Percentiles rank a stretch among this genome's conserved stretches.
Evolutionary conservation across 1,140 invertebrate genomes (phyloP).

Genomic region (Aphelinus atriplicis): DNA sequence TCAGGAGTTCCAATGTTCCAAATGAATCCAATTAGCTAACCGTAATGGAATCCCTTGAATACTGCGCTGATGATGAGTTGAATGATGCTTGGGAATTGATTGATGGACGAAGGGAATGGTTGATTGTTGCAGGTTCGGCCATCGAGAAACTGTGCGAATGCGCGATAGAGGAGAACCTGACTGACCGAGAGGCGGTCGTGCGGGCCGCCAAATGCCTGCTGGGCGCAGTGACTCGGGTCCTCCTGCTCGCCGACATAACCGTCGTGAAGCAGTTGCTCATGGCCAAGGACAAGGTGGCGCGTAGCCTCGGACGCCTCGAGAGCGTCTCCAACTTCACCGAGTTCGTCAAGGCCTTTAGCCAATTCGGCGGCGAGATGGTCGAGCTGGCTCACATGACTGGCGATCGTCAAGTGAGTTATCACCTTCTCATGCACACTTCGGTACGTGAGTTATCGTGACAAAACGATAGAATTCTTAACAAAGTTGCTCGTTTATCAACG

Average conservation of each 20-base stretch:
- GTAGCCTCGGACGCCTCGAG: conserved; percentile 87
- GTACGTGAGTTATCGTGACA: too few relatives aligned
- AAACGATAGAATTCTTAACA: too few relatives aligned
- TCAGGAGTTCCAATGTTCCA: too few relatives aligned
- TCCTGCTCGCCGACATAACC: conserved; percentile 98
- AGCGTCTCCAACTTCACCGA: conserved; percentile 97
- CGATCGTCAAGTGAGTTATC: conserved; percentile 63
- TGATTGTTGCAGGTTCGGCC: conserved; percentile 74
- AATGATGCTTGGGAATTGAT: too few relatives aligned
- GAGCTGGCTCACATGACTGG: conserved; percentile 94
- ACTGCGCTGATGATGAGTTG: too few relatives aligned
- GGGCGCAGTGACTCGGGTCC: conserved; percentile 93
- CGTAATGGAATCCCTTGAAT: too few relatives aligned
- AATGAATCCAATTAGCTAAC: too few relatives aligned
- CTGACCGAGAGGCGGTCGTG: conserved; percentile 82
- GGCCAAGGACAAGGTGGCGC: conserved; percentile 94
- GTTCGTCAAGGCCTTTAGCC: conserved; percentile 98
- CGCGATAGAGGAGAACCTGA: conserved; percentile 73
- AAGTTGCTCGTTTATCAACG: too few relatives aligned
- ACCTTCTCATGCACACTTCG: too few relatives aligned
- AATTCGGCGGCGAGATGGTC: conserved; percentile 98
- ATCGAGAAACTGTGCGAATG: conserved; percentile 91
- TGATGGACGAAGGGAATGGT: neutral
- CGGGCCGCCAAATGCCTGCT: conserved; percentile 92
- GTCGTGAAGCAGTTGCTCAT: conserved; percentile 96